Base-by-base conservation (phyloP, 2,888 invertebrate genomes). In the Imbricaverruca yamaguchii region DNA sequence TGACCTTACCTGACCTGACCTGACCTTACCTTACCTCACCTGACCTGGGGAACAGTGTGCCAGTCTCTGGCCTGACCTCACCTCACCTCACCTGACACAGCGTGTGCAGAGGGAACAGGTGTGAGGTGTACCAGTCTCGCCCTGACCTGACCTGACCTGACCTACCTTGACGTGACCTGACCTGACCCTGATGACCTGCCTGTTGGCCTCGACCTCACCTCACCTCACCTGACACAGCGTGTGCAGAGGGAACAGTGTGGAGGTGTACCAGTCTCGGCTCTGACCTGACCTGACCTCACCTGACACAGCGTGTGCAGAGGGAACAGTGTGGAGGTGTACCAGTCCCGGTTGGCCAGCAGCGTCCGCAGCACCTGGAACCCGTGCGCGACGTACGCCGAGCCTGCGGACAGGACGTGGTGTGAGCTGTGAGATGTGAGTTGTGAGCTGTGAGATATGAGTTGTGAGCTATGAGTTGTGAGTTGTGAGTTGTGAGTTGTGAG, bases 261-360 rank as follows among this genome's bases (percentile, higher is more conserved):
- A 86, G 79, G 87, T 86, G 85, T 86, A 85, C 87, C 87, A 87
- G 80, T 86, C 85, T 80, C 85, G 85, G 59, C 85, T 85, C 80
- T 85, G 85, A 57, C 85, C 39, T 39, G 39, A 39, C 39, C 39
- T 39, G 39, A 39, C 39, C 59, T 59, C 59, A 85, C 85, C 83
- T 86, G 85, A 83, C 88, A 88, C 84, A 88, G 84, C 80, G 88
- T 88, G 81, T 88, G 87, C 55, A 88, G 84, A 10, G 88, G 88
- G 81, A 88, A 88, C 59, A 87, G 84, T 11, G 86, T 86, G n/a
- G 86, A 86, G 79, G 87, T 86, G 85, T 86, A 85, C 87, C 87
- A 87, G 80, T 86, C 85, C 80, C 85, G 85, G 59, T 85, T 85
- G 74, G 84, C 83, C 79, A 85, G 84, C 81, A 85, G 82, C 79